Percentiles rank a stretch among this genome's conserved stretches.
phyloP scores from a whole-genome alignment of 2,113 vertebrate genomes.

The Etia nguti region DNA sequence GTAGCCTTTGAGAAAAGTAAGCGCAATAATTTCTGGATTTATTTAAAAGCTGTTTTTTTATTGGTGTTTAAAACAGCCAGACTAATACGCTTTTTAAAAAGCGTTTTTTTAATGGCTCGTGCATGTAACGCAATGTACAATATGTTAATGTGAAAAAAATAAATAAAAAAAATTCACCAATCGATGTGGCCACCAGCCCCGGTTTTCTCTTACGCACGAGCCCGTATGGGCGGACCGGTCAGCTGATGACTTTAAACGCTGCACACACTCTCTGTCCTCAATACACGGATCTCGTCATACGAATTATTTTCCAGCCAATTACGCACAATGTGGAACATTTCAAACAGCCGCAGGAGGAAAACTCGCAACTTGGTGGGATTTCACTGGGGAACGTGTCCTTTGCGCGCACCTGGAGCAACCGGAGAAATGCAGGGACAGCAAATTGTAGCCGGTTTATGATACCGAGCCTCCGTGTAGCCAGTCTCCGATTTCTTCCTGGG shows the following conservation, averaged over 20 bases:
- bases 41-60: not conserved
- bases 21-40: not conserved
- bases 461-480: not conserved
- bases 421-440: conserved; percentile 26
- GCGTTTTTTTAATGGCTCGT: not conserved
- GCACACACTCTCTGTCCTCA: conserved; percentile 34
- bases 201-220: not conserved
- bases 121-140: not conserved
- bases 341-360: not conserved
- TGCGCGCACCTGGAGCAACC: conserved; percentile 35
- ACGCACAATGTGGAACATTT: conserved; percentile 52
- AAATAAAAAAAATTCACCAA: not conserved
- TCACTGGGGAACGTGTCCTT: conserved; percentile 13
- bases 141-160: not conserved
- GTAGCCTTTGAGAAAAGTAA: not conserved
- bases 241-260: conserved; percentile 59
- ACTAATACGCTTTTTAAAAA: not conserved
- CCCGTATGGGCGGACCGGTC: conserved; percentile 38
- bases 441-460: conserved; percentile 26
- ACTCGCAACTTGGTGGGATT: not conserved
- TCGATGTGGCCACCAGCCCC: not conserved
- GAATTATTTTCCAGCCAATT: conserved; percentile 35
- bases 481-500: conserved; percentile 22
- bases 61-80: no score
- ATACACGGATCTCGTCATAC: conserved; percentile 26